A percentile compares a stretch with the other conserved stretches of the same genome.
Conservation (phyloP, 2,113 vertebrate genomes). For the Brachypodius melanocephalos region DNA sequence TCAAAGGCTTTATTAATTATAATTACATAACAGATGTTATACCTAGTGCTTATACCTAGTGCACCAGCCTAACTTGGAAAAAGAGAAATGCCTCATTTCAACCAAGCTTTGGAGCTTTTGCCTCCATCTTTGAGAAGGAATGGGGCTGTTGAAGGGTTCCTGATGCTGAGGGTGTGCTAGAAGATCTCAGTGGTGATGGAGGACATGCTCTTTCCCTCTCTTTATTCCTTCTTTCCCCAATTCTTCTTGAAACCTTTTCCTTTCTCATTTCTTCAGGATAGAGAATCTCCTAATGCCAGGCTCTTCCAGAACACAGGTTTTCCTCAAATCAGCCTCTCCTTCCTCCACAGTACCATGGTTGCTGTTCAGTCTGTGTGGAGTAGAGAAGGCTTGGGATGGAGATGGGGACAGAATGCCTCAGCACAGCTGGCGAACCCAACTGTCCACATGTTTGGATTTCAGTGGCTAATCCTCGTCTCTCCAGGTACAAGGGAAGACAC, state of each 20-base stretch:
- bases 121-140: neutral
- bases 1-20: neutral
- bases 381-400: neutral
- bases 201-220: neutral
- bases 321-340: neutral
- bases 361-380: neutral
- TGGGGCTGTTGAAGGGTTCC: fast-evolving
- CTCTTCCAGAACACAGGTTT: neutral
- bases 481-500: neutral
- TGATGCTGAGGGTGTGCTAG: neutral
- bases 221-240: neutral
- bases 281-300: neutral
- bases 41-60: neutral
- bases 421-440: neutral
- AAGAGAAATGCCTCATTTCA: neutral
- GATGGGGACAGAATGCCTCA: neutral
- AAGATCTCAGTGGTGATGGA: neutral
- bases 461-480: neutral
- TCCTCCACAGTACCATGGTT: neutral
- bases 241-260: neutral
- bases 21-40: neutral
- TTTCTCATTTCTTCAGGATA: neutral
- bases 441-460: neutral
- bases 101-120: neutral
- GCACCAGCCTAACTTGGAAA: neutral